Conservation (phyloP, 2,797 vertebrate species). For the Rhinichthys osculus region DNA sequence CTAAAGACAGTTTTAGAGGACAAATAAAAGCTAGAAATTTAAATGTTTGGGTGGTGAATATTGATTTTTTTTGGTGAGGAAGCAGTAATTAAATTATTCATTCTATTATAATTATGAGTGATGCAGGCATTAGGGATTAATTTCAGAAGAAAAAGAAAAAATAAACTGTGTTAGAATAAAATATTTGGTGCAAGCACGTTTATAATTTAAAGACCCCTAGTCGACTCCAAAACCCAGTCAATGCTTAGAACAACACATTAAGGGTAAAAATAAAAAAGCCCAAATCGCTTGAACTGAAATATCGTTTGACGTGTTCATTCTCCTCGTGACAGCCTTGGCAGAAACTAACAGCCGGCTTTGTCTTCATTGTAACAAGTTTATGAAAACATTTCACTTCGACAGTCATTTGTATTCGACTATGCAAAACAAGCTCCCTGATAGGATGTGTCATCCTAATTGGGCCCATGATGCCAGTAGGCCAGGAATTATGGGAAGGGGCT, state of each 20-base stretch:
- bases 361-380: constrained; percentile 89
- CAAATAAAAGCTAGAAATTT: constrained; percentile 85
- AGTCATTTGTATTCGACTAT: constrained; percentile 92
- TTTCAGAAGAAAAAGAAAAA: constrained; percentile 64
- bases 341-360: constrained; percentile 81
- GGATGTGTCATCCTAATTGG: constrained; percentile 95
- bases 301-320: constrained; percentile 88
- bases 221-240: constrained; percentile 37
- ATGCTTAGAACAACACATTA: constrained; percentile 32
- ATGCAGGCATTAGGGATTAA: constrained; percentile 71
- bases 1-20: constrained; percentile 93
- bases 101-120: constrained; percentile 79
- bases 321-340: constrained; percentile 84
- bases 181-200: neutral
- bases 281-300: constrained; percentile 80
- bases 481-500: constrained; percentile 87
- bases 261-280: constrained; percentile 57
- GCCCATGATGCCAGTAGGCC: constrained; percentile 92
- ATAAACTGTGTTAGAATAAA: constrained; percentile 28
- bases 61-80: constrained; percentile 76
- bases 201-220: constrained; percentile 47
- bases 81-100: constrained; percentile 78
- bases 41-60: constrained; percentile 75
- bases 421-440: constrained; percentile 94
- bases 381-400: constrained; percentile 90